Evolutionary conservation across 1,140 invertebrate species (phyloP), one percentile per base, ranked within the genome.

Genomic region (Dreissena polymorpha): DNA sequence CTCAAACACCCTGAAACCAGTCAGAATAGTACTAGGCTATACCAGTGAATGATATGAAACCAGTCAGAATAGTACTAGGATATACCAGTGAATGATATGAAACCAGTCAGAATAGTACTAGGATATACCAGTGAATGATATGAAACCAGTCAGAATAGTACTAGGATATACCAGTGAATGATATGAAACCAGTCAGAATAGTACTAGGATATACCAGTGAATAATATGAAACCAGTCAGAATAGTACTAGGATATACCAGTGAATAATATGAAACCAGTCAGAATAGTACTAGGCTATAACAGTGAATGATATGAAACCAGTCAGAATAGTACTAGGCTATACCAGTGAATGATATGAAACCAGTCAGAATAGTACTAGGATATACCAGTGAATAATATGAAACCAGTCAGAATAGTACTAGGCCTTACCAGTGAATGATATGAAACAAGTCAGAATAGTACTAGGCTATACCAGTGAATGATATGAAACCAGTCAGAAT

Each of bases 1-100:
- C 94, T 98, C 93, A 70, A 95, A 95, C 60, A 94, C 91, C 87
- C 93, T 93, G 86, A 25, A 29, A 29, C 23, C 23, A 27, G 13
- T 67, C 64, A 67, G 23, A 63, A n/a, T n/a, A n/a, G n/a, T n/a
- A n/a, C n/a, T n/a, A n/a, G n/a, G n/a, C n/a, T n/a, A n/a, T n/a
- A 39, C 39, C 39, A 39, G 39, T 39, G 3, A 39, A 39, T 39
- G 8, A 2, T 39, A 39, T 39, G 39, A 39, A 39, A 39, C 39
- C 39, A 39, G 39, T 39, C 39, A n/a, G 23, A 63, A 63, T 63
- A 10, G 2, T 10, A n/a, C 18, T 3, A 2, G 10, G 29, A 67
- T 13, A 27, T 10, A 27, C 23, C 39, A 39, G 39, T 39, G n/a
- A n/a, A n/a, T n/a, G n/a, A 95, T 80, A 96, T 39, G 39, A 39